Evolutionary conservation across 1,140 invertebrate species (phyloP).

Genomic region (Megalopta genalis): DNA sequence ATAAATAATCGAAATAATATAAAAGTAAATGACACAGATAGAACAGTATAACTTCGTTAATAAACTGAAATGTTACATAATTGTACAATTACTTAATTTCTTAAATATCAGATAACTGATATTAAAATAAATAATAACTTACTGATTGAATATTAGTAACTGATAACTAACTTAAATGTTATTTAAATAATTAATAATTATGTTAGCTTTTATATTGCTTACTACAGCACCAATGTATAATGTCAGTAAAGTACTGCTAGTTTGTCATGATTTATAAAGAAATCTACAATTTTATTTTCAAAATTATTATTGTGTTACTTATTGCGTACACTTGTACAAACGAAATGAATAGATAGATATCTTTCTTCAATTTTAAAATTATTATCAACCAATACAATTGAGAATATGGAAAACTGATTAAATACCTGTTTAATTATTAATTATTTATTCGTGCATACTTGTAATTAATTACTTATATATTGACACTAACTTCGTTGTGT

Average conservation of each 20-base stretch:
- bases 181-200: constrained; percentile 36
- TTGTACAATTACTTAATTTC: neutral
- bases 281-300: neutral
- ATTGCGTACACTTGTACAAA: neutral
- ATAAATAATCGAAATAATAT: neutral
- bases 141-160: neutral
- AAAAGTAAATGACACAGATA: neutral
- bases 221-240: neutral
- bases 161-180: neutral
- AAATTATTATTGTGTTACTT: constrained; percentile 9
- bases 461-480: constrained; percentile 31
- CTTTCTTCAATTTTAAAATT: neutral
- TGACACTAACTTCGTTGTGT: constrained; percentile 31
- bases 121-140: constrained; percentile 22
- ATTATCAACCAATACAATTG: neutral
- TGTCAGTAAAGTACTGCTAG: constrained; percentile 1
- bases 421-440: constrained; percentile 36
- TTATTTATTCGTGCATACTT: constrained; percentile 32
- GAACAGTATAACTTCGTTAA: neutral
- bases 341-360: neutral
- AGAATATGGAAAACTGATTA: neutral
- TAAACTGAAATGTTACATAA: neutral
- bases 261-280: constrained; percentile 1
- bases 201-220: neutral
- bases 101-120: neutral